Percentiles rank a stretch among this genome's conserved stretches.
phyloP scores from a whole-genome alignment of 1,140 invertebrate genomes.

The Neodiprion virginianus region DNA sequence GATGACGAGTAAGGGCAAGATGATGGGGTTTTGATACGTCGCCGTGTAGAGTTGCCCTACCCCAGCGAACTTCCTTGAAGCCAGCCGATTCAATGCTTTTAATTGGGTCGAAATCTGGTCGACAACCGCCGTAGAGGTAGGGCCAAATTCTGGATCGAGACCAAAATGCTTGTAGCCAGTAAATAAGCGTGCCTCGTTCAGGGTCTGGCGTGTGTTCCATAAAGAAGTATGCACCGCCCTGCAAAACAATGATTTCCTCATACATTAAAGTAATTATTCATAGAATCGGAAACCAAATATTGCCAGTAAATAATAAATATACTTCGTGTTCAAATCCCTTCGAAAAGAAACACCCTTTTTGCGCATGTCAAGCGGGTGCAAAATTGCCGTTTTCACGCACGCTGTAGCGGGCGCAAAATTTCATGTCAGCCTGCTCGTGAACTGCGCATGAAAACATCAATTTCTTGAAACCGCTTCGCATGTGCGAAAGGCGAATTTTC shows the following conservation, averaged over 20 bases:
- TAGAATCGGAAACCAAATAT: conserved; percentile 7
- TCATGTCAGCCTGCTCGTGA: no score
- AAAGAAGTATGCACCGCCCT: conserved; percentile 52
- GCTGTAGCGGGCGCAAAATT: no score
- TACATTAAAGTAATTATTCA: not conserved
- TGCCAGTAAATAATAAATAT: not conserved
- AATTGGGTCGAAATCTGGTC: conserved; percentile 41
- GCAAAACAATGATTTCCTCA: not conserved
- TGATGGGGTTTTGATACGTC: conserved; percentile 44
- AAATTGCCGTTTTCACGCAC: no score
- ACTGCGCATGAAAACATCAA: no score
- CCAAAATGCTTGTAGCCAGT: conserved; percentile 44
- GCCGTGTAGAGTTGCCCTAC: conserved; percentile 40
- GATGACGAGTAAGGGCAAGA: conserved; percentile 44
- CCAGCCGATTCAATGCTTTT: conserved; percentile 41
- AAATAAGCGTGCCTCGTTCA: conserved; percentile 34
- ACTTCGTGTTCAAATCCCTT: not conserved
- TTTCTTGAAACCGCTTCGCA: no score
- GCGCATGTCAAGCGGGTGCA: no score
- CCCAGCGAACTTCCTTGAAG: conserved; percentile 42
- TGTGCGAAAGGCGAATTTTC: no score
- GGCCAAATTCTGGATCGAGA: conserved; percentile 51
- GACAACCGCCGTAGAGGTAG: conserved; percentile 48
- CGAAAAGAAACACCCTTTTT: no score
- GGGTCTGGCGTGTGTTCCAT: conserved; percentile 50